Evolutionary conservation across 92 coral and sea anemone genomes (phyloP).

Genomic region (Phymanthus crucifer): DNA sequence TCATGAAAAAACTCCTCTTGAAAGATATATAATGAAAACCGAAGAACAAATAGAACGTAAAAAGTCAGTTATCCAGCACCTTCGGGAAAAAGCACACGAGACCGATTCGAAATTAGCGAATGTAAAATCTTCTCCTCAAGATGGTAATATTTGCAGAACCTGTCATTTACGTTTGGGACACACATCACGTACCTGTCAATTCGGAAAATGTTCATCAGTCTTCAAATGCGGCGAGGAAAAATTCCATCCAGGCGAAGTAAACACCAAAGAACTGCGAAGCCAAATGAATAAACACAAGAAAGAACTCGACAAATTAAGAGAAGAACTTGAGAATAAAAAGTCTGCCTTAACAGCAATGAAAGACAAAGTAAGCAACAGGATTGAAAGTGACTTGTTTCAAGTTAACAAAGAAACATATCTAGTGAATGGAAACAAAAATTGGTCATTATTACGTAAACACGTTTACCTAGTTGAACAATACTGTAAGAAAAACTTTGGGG

Average conservation of each 20-base stretch:
- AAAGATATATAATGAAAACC: background rate
- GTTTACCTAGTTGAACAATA: slow-evolving; percentile 45
- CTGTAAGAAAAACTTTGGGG: slow-evolving; percentile 34
- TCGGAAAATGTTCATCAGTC: slow-evolving; percentile 38
- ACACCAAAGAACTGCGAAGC: background rate
- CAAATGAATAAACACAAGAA: background rate
- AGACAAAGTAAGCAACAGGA: background rate
- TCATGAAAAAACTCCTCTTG: too few relatives aligned
- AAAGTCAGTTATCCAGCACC: background rate
- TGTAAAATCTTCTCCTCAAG: slow-evolving; percentile 37
- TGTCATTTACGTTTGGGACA: slow-evolving; percentile 57
- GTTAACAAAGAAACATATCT: background rate
- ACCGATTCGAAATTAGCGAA: background rate
- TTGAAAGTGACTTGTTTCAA: background rate
- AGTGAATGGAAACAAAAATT: slow-evolving; percentile 22
- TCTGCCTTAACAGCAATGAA: background rate
- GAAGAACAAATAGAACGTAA: background rate
- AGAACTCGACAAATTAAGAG: background rate
- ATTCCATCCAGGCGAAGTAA: slow-evolving; percentile 40
- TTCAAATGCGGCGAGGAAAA: slow-evolving; percentile 52
- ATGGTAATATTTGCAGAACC: slow-evolving; percentile 55
- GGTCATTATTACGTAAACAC: slow-evolving; percentile 48
- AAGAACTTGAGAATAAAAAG: background rate
- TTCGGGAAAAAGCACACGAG: slow-evolving; percentile 14
- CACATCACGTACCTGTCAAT: slow-evolving; percentile 39